Conservation (phyloP, 2,113 vertebrate genomes). For the Tachycineta bicolor region DNA sequence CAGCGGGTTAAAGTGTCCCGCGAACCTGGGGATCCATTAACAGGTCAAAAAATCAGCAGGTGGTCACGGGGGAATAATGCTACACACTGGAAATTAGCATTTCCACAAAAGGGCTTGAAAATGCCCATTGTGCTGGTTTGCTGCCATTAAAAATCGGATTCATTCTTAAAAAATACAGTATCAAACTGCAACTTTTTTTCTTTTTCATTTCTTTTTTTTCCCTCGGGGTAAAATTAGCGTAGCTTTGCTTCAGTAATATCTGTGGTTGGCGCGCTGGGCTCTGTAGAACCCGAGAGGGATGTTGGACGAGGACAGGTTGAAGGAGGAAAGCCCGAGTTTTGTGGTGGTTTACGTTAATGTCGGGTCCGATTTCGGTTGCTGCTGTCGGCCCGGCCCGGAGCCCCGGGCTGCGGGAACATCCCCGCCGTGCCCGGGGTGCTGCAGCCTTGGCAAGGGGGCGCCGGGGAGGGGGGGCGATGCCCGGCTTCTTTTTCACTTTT, state of each 20-base stretch:
- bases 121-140: constrained; percentile 67
- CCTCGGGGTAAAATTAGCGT: background rate
- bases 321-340: background rate
- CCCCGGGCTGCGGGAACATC: background rate
- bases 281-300: background rate
- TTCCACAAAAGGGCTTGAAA: constrained; percentile 69
- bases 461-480: background rate
- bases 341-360: background rate
- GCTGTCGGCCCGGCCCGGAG: background rate
- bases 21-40: constrained; percentile 82
- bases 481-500: background rate
- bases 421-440: background rate
- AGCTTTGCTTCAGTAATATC: background rate
- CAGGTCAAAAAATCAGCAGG: constrained; percentile 81
- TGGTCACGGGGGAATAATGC: constrained; percentile 51
- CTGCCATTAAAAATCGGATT: constrained; percentile 47
- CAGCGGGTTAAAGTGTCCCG: constrained; percentile 29
- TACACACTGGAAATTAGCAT: constrained; percentile 72
- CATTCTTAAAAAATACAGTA: constrained; percentile 7
- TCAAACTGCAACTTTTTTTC: background rate
- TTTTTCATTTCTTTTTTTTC: background rate
- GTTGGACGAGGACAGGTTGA: background rate
- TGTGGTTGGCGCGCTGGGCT: too few species aligned
- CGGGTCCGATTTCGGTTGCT: background rate
- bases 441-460: background rate